Evolutionary conservation across 1,140 invertebrate species (phyloP).

Genomic region (Tenebrio molitor): DNA sequence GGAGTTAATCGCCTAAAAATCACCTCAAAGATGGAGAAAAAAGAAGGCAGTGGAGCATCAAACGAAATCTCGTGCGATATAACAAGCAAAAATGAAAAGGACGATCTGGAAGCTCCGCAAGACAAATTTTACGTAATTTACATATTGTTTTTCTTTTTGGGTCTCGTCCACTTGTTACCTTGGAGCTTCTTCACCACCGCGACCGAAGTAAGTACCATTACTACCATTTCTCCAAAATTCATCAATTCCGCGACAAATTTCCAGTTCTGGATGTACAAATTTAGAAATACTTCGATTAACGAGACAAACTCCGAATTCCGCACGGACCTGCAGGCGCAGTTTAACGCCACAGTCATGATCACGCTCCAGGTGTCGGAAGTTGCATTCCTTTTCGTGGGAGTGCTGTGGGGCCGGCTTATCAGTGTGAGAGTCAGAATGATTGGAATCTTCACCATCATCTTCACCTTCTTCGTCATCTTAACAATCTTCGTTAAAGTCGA

Average conservation of each 20-base stretch:
- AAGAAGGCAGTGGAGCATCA: too few species aligned
- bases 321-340: conserved; percentile 45
- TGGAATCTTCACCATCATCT: conserved; percentile 14
- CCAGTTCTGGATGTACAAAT: conserved; percentile 42
- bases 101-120: conserved; percentile 5
- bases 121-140: not conserved
- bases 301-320: conserved; percentile 40
- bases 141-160: conserved; percentile 42
- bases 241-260: not conserved
- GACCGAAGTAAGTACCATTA: conserved; percentile 40
- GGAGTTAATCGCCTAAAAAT: too few species aligned
- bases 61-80: too few species aligned
- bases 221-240: not conserved
- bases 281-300: conserved; percentile 37
- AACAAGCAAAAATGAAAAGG: too few species aligned
- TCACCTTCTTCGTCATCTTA: conserved; percentile 2
- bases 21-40: too few species aligned
- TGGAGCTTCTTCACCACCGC: conserved; percentile 43
- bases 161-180: conserved; percentile 40
- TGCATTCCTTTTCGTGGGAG: conserved; percentile 24
- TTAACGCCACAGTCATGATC: conserved; percentile 20
- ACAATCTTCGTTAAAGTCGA: conserved; percentile 42
- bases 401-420: conserved; percentile 41
- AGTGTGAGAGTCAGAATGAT: conserved; percentile 33
- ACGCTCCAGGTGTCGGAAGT: conserved; percentile 18